phyloP scores from a whole-genome alignment of 23 tunicate species.

The Trididemnum miniatum region DNA sequence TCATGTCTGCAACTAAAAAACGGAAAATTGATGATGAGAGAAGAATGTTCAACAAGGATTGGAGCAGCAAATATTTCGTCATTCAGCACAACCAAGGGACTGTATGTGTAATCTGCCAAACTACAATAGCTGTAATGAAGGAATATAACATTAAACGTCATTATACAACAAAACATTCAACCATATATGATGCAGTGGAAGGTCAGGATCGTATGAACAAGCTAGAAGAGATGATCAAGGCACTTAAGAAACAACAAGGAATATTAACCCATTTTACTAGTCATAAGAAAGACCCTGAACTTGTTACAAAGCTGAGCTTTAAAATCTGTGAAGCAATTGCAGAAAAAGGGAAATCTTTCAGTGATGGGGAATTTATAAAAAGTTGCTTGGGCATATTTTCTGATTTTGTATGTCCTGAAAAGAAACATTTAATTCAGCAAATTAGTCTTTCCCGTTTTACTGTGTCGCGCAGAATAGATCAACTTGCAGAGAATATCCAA shows the following conservation, averaged over 20 bases:
- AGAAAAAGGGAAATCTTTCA: conserved; percentile 30
- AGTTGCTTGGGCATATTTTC: conserved; percentile 12
- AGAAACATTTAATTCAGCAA: conserved; percentile 21
- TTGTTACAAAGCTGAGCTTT: conserved; percentile 20
- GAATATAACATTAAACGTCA: not conserved
- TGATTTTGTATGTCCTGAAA: conserved; percentile 23
- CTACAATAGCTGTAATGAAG: not conserved
- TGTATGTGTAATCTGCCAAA: no score
- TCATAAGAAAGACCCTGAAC: conserved; percentile 24
- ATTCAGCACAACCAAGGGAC: no score
- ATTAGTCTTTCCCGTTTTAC: conserved; percentile 25
- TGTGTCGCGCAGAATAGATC: conserved; percentile 26
- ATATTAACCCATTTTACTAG: not conserved
- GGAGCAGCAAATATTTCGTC: no score
- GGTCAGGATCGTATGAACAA: conserved; percentile 1
- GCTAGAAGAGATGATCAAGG: not conserved
- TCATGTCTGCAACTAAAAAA: no score
- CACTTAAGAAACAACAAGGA: not conserved
- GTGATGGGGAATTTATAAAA: conserved; percentile 38
- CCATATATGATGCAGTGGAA: not conserved
- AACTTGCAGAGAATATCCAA: conserved; percentile 21
- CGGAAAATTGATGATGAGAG: no score
- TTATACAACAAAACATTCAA: not conserved
- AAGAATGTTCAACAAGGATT: no score
- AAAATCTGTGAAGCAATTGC: conserved; percentile 33